phyloP scores from a whole-genome alignment of 2,113 vertebrate genomes.

The Numenius arquata region DNA sequence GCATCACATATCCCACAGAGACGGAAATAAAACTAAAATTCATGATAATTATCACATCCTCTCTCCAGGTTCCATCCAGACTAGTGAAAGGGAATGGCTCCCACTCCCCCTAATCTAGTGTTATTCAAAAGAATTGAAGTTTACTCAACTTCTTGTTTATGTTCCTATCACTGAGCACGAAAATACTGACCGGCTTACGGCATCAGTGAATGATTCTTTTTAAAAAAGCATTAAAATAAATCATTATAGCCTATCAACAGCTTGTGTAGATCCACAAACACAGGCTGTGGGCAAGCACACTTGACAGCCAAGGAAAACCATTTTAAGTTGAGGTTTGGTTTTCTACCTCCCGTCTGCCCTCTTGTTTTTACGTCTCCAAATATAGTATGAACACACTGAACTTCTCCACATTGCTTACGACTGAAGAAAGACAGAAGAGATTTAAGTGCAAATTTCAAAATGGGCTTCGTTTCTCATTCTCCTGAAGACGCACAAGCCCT shows the following conservation, averaged over 20 bases:
- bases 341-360: neutral
- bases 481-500: neutral
- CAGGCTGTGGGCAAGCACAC: fast-evolving
- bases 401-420: neutral
- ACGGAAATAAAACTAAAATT: neutral
- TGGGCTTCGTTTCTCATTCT: neutral
- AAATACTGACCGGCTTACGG: neutral
- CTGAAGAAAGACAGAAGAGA: neutral
- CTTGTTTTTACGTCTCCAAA: neutral
- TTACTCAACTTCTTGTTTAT: neutral
- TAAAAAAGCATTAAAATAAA: neutral
- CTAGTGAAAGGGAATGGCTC: fast-evolving
- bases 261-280: neutral
- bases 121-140: neutral
- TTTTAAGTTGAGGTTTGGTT: neutral
- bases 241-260: neutral
- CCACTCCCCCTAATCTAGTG: neutral
- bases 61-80: neutral
- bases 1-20: neutral
- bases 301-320: neutral
- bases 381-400: neutral
- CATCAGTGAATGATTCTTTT: neutral
- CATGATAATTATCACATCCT: fast-evolving
- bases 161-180: neutral
- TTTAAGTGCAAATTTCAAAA: neutral